phyloP scores from a whole-genome alignment of 2,888 invertebrate genomes.

The Mamestra brassicae region DNA sequence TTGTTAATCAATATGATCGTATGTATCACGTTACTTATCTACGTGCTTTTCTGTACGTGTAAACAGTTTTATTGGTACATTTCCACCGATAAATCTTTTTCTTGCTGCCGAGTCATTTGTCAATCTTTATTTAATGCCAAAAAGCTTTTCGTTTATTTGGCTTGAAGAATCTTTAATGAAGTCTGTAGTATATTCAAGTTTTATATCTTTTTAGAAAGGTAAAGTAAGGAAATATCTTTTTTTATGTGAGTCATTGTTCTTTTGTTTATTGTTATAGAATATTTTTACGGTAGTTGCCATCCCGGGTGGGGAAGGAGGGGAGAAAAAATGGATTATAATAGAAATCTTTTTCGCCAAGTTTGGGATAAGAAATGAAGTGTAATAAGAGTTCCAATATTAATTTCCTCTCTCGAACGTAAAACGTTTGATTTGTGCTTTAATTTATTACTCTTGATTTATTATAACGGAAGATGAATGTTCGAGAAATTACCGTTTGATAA shows the following conservation, averaged over 20 bases:
- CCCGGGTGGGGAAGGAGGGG: background rate
- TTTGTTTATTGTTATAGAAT: constrained; percentile 7
- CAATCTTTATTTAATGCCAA: constrained; percentile 83
- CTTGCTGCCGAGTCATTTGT: constrained; percentile 79
- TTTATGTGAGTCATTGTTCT: background rate
- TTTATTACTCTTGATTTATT: constrained; percentile 41
- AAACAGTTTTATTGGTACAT: constrained; percentile 78
- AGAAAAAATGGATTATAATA: constrained; percentile 6
- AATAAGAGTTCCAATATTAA: constrained; percentile 52
- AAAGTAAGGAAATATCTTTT: background rate
- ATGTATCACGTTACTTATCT: constrained; percentile 53
- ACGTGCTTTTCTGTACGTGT: constrained; percentile 64
- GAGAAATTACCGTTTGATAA: background rate
- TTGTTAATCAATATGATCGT: constrained; percentile 41
- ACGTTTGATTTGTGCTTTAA: constrained; percentile 40
- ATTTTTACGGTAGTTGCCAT: constrained; percentile 21
- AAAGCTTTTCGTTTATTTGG: constrained; percentile 72
- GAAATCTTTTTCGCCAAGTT: constrained; percentile 19
- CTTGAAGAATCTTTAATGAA: constrained; percentile 38
- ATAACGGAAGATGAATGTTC: constrained; percentile 3
- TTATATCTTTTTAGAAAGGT: background rate
- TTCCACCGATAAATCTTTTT: constrained; percentile 77
- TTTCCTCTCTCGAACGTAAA: constrained; percentile 29
- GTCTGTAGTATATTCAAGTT: constrained; percentile 5
- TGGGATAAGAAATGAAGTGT: constrained; percentile 36